phyloP scores from a whole-genome alignment of 2,888 invertebrate species.

The Actias luna region DNA sequence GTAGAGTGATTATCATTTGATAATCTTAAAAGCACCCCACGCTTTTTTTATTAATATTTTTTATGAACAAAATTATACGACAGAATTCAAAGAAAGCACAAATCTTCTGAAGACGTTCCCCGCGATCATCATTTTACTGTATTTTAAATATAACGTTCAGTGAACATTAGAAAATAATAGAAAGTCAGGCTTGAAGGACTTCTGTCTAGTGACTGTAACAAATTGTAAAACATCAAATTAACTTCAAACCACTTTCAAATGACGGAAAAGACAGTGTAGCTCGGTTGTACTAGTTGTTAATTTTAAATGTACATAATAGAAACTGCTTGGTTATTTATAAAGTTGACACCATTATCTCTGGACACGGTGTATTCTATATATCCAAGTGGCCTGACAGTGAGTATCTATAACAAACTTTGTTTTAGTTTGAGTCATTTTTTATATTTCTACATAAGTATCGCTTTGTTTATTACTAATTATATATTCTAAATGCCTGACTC shows the following conservation, averaged over 20 bases:
- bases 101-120: too few species aligned
- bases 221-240: too few species aligned
- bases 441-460: not conserved
- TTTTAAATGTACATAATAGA: constrained; percentile 8
- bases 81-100: too few species aligned
- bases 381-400: not conserved
- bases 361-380: not conserved
- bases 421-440: not conserved
- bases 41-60: too few species aligned
- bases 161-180: too few species aligned
- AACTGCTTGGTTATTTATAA: constrained; percentile 3
- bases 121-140: too few species aligned
- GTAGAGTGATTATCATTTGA: too few species aligned
- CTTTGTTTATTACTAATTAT: not conserved
- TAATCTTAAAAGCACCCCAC: too few species aligned
- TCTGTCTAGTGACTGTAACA: too few species aligned
- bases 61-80: too few species aligned
- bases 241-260: not conserved
- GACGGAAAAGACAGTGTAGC: not conserved
- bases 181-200: too few species aligned
- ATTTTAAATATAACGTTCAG: too few species aligned
- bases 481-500: not conserved
- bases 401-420: not conserved
- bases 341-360: constrained; percentile 4
- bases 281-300: not conserved